These are phyloP conservation scores for Potorous gilbertii DNA, from an alignment of 2,797 vertebrate genomes.

Conservation along the genomic window DNA sequence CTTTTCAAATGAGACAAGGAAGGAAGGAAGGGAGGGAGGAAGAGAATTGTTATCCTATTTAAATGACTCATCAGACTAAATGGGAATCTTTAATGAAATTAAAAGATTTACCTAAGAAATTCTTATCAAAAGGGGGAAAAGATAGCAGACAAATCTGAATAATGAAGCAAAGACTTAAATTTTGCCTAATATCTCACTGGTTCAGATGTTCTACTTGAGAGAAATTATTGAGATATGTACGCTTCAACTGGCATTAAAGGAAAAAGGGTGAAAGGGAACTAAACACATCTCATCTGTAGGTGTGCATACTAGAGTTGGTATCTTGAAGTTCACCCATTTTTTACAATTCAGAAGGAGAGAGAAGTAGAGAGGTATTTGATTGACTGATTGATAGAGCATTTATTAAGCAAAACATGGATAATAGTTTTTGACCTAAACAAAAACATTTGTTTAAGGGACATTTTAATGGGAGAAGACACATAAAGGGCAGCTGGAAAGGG, in stretches of 20 bases:
- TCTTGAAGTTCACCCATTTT: not conserved
- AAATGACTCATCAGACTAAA: not conserved
- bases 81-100: not conserved
- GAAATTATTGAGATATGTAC: not conserved
- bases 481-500: not conserved
- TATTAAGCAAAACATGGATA: not conserved
- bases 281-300: not conserved
- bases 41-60: not conserved
- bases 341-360: not conserved
- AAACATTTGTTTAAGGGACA: not conserved
- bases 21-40: not conserved
- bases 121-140: not conserved
- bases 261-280: not conserved
- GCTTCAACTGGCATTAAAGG: not conserved
- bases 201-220: not conserved
- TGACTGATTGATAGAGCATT: not conserved
- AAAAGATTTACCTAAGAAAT: not conserved
- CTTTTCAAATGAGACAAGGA: constrained; percentile 15
- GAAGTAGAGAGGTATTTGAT: not conserved
- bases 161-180: not conserved
- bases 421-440: not conserved
- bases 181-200: not conserved
- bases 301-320: not conserved
- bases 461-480: not conserved
- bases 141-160: not conserved